Conservation (phyloP, 2,113 vertebrate species). For the Cryptomyrus ogoouensis region DNA sequence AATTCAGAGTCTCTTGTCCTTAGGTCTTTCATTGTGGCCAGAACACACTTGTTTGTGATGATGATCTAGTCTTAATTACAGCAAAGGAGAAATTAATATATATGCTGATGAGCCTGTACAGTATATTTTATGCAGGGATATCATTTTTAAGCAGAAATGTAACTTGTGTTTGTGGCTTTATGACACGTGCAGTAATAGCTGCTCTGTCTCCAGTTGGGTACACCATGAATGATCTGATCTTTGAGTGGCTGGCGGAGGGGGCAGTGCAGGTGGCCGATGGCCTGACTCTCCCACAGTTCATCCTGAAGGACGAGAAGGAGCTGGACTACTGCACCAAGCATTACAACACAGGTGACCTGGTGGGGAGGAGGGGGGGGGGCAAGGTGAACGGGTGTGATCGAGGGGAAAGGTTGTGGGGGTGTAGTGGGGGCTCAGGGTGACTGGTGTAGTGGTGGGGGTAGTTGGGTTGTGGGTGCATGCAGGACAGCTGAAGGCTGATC, state of each 20-base stretch:
- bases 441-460: too few species aligned
- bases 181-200: neutral
- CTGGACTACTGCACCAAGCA: conserved; percentile 96
- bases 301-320: conserved; percentile 92
- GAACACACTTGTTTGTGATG: neutral
- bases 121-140: neutral
- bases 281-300: conserved; percentile 91
- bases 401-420: neutral
- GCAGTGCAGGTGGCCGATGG: conserved; percentile 34
- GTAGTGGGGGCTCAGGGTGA: too few species aligned
- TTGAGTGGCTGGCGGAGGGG: neutral
- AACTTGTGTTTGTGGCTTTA: neutral
- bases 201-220: neutral
- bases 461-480: neutral
- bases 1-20: neutral
- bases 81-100: neutral
- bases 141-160: neutral
- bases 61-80: neutral
- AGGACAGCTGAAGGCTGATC: neutral
- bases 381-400: neutral
- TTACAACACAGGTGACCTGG: conserved; percentile 88
- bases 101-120: neutral
- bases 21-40: neutral
- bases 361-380: neutral
- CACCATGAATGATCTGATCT: neutral